Percentiles rank a stretch among this genome's conserved stretches.
Evolutionary conservation across 2,113 vertebrate genomes (phyloP).

Genomic region (Hippocampus zosterae): DNA sequence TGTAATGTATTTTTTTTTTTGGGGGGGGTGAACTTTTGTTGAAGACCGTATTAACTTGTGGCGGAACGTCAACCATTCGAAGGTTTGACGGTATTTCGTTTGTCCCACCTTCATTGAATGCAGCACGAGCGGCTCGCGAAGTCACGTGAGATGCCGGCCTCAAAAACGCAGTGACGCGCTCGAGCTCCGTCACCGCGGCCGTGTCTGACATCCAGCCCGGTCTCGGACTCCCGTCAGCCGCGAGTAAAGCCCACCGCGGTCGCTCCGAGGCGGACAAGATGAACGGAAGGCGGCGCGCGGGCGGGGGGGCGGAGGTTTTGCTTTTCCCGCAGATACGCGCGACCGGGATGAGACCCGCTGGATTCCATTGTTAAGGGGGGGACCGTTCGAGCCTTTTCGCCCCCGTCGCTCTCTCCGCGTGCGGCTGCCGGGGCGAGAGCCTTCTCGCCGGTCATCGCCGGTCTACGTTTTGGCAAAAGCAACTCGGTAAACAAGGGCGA

Average conservation of each 20-base stretch:
- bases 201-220: slow-evolving; percentile 40
- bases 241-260: slow-evolving; percentile 10
- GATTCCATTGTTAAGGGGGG: slow-evolving; percentile 10
- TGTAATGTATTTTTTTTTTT: too few species aligned
- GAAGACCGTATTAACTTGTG: too few species aligned
- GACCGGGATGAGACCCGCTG: neutral
- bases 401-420: neutral
- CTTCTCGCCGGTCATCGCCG: neutral
- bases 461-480: neutral
- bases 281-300: neutral
- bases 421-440: slow-evolving; percentile 15
- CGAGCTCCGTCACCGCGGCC: slow-evolving; percentile 59
- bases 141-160: slow-evolving; percentile 70
- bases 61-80: neutral
- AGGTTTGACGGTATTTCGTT: neutral
- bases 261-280: slow-evolving; percentile 16
- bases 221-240: slow-evolving; percentile 20
- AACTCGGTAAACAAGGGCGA: slow-evolving; percentile 20
- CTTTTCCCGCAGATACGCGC: slow-evolving; percentile 3
- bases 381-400: slow-evolving; percentile 9
- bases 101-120: slow-evolving; percentile 31
- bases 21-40: too few species aligned
- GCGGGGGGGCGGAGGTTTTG: slow-evolving; percentile 14
- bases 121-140: slow-evolving; percentile 35
- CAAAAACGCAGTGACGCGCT: slow-evolving; percentile 71